Conservation (phyloP, 2,888 invertebrate genomes). For the Chloroclysta siterata region DNA sequence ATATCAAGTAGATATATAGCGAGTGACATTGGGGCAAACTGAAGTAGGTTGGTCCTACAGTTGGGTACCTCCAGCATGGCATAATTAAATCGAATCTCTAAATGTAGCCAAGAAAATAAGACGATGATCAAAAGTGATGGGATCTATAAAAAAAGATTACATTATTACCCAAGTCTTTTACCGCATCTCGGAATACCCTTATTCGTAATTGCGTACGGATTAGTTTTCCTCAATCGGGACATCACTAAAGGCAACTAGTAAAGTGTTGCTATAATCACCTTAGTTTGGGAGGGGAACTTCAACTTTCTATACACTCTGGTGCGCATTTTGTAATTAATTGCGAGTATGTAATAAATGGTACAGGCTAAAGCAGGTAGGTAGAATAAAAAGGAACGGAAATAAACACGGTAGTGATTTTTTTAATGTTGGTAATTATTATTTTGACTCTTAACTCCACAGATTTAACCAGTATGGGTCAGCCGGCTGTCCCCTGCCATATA, state of each 20-base stretch:
- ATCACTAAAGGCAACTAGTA: slow-evolving; percentile 13
- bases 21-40: too few relatives aligned
- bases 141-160: neutral
- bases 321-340: slow-evolving; percentile 10
- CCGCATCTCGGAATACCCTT: slow-evolving; percentile 12
- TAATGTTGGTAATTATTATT: too few relatives aligned
- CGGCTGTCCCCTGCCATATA: too few relatives aligned
- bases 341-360: neutral
- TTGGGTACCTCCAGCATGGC: too few relatives aligned
- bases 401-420: too few relatives aligned
- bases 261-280: slow-evolving; percentile 22
- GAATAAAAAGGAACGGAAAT: neutral
- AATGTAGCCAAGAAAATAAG: too few relatives aligned
- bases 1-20: too few relatives aligned
- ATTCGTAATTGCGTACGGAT: slow-evolving; percentile 22
- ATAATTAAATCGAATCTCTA: too few relatives aligned
- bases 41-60: too few relatives aligned
- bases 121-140: too few relatives aligned
- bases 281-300: slow-evolving; percentile 26
- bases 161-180: neutral
- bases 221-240: slow-evolving; percentile 15
- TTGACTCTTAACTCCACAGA: too few relatives aligned
- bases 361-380: neutral
- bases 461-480: too few relatives aligned
- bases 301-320: slow-evolving; percentile 26